Base-by-base conservation (phyloP, 2,888 invertebrate genomes). In the Prionchulus punctatus region DNA sequence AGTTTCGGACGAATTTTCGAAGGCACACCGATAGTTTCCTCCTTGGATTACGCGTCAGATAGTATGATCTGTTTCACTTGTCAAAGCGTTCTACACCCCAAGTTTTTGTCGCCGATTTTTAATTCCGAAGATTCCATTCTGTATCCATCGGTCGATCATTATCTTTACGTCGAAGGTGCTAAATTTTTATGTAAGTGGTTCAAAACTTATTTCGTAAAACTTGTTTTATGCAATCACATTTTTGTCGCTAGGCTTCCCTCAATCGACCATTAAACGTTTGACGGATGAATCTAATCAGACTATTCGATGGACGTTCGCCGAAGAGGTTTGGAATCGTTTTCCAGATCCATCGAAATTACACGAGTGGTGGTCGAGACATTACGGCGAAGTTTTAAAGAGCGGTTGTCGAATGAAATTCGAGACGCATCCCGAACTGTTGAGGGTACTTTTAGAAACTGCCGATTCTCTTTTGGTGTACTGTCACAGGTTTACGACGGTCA, bases 21-120 rank as follows among this genome's bases (percentile, higher is more conserved):
- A 7, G n/a, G n/a, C n/a, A n/a, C n/a, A n/a, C n/a, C n/a, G n/a
- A n/a, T n/a, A n/a, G n/a, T n/a, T n/a, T 36, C 18, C 12, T 26
- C 36, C 21, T 25, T 30, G 30, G 27, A 43, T 43, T 15, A 18
- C 43, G 4, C 43, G 2, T 43, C 43, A 15, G 21, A n/a, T 23
- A 62, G 68, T 53, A 62, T 70, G 53, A 64, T 70, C 48, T 69
- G 69, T 45, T 66, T 69, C 58, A 67, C 69, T 4, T 61, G 67
- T 2, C 66, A 66, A 56, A 64, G 65, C 31, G 64, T 68, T 2
- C 67, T 66, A 53, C 68, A 68, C 57, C 69, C 69, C 2, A 58
- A 67, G 18, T 69, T 68, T 56, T 66, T 67, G 7, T 63, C 64
- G 1, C 64, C 65, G 53, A 63, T 69, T 30, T 57, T 60, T 28